Conservation (phyloP, 2,888 invertebrate genomes). For the Plebejus anna region DNA sequence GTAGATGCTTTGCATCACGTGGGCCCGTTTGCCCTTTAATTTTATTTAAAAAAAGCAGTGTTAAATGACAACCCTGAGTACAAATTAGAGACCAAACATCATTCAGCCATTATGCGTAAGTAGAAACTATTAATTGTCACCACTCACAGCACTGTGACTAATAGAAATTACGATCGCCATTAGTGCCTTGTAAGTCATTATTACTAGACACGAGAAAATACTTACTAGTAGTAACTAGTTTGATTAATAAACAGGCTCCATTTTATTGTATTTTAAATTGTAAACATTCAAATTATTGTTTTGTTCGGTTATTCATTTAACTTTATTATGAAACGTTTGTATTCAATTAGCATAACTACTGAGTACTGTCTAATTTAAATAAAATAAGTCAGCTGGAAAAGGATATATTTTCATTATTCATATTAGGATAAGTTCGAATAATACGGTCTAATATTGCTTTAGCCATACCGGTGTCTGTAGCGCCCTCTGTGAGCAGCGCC, state of each 20-base stretch:
- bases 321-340: no score
- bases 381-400: neutral
- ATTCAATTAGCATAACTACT: no score
- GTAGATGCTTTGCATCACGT: no score
- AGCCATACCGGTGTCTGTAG: neutral
- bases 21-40: no score
- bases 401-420: no score
- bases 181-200: constrained; percentile 17
- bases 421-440: neutral
- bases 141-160: constrained; percentile 10
- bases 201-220: constrained; percentile 8
- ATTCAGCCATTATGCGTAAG: constrained; percentile 30
- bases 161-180: constrained; percentile 5
- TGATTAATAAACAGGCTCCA: no score
- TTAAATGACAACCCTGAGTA: constrained; percentile 5
- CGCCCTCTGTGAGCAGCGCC: neutral
- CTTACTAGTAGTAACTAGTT: neutral
- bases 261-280: no score
- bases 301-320: no score
- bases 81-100: constrained; percentile 21
- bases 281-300: no score
- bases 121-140: constrained; percentile 34
- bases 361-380: no score
- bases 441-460: neutral
- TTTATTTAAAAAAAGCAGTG: neutral